Percentiles rank a stretch among this genome's conserved stretches.
phyloP scores from a whole-genome alignment of 2,113 vertebrate species.

The Dipodomys merriami region DNA sequence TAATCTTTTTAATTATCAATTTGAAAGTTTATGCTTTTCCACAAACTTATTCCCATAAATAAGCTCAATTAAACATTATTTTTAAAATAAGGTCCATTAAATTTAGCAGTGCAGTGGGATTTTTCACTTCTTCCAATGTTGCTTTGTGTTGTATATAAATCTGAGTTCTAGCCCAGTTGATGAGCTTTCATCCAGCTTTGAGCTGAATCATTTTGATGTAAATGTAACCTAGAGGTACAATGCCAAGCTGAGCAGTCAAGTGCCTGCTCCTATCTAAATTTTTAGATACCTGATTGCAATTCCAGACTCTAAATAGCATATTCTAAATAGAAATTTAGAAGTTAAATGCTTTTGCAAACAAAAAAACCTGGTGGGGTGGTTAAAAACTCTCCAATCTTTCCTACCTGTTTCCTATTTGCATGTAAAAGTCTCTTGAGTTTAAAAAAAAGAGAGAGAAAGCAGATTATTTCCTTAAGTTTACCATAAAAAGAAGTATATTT shows the following conservation, averaged over 20 bases:
- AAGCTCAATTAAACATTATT: conserved; percentile 59
- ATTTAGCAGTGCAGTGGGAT: not conserved
- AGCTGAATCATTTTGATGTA: conserved; percentile 40
- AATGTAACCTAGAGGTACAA: conserved; percentile 44
- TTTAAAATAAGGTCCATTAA: conserved; percentile 49
- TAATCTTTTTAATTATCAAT: conserved; percentile 60
- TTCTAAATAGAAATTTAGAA: conserved; percentile 34
- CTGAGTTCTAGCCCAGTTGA: conserved; percentile 12
- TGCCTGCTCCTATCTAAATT: not conserved
- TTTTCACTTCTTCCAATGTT: conserved; percentile 21
- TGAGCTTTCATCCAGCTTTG: not conserved
- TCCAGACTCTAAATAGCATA: conserved; percentile 44
- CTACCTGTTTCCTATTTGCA: conserved; percentile 38
- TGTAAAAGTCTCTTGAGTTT: conserved; percentile 29
- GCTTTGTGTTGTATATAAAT: not conserved
- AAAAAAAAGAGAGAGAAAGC: conserved; percentile 11
- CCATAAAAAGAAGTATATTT: conserved; percentile 67
- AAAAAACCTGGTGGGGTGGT: conserved; percentile 2
- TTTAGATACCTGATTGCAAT: conserved; percentile 44
- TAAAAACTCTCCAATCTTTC: not conserved
- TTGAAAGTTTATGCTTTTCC: conserved; percentile 15
- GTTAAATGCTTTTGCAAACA: conserved; percentile 2
- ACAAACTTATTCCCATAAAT: conserved; percentile 47
- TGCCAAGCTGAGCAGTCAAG: conserved; percentile 23
- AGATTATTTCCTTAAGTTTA: conserved; percentile 65